Evolutionary conservation across 2,113 vertebrate genomes (phyloP), one percentile per base, ranked within the genome.

Genomic region (Scopus umbretta): DNA sequence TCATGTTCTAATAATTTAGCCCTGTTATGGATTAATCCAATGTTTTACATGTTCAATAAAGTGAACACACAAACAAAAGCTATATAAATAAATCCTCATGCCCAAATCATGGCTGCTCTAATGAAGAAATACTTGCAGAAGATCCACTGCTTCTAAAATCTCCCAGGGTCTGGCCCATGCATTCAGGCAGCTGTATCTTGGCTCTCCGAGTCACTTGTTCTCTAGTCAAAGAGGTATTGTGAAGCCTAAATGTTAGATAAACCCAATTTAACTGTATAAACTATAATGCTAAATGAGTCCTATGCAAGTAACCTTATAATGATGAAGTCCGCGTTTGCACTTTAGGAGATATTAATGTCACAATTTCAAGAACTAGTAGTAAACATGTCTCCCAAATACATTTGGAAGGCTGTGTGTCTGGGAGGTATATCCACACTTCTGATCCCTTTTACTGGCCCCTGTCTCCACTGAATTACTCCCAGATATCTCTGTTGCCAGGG

Each of bases 1-100:
- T 98, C 84, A 78, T 98, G 92, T 97, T 97, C 83, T 97, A 95
- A 98, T 96, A 97, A 98, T 98, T 98, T 97, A 97, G 86, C 71
- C 80, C 82, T 82, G 72, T 96, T 98, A 96, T 68, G 49, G 75
- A 86, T 91, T 98, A 97, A 98, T 95, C 92, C 88, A 72, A 36
- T 74, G 62, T 93, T 98, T 97, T 97, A 96, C 95, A 94, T 97
- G 93, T 97, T 98, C 97, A 97, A 80, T 95, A 97, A 97, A 94
- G 68, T 96, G 67, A 96, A 96, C 80, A 91, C 36, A 97, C 93
- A 97, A 98, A 91, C 86, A 97, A 97, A 86, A 83, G 59, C 80
- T 95, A 94, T 52, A 87, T 90, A 95, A 81, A 95, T 96, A 96
- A 97, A 90, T 92, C 52, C 42, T 84, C 32, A 76, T 78, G 61